A percentile compares a stretch with the other conserved stretches of the same genome.
Evolutionary conservation across 2,888 invertebrate genomes (phyloP).

Genomic region (Gnatocerus cornutus): DNA sequence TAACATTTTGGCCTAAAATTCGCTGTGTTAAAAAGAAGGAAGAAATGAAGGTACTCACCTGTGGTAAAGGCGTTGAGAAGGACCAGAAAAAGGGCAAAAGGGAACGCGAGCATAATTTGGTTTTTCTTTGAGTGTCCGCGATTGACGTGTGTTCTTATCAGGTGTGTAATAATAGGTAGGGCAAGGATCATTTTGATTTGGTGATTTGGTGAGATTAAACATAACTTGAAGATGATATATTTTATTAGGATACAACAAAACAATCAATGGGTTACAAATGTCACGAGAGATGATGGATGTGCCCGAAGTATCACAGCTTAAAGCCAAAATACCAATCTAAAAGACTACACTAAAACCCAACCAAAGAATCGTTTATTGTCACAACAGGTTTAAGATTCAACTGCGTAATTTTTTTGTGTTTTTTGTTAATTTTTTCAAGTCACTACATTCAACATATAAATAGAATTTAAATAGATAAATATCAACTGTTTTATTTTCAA

Average conservation of each 20-base stretch:
- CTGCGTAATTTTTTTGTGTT: slow-evolving; percentile 10
- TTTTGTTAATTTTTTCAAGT: slow-evolving; percentile 35
- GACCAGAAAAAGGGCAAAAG: no score
- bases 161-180: not conserved
- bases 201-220: no score
- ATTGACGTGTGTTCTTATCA: no score
- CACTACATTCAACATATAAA: slow-evolving; percentile 50
- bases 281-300: slow-evolving; percentile 52
- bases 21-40: not conserved
- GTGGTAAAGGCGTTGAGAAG: no score
- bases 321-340: slow-evolving; percentile 49
- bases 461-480: slow-evolving; percentile 48
- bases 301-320: slow-evolving; percentile 60
- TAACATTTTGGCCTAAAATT: not conserved
- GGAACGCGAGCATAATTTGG: no score
- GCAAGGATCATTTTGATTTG: no score
- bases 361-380: slow-evolving; percentile 46
- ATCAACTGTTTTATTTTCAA: slow-evolving; percentile 47
- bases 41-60: no score
- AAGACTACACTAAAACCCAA: slow-evolving; percentile 38
- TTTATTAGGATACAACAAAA: slow-evolving; percentile 44
- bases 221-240: slow-evolving; percentile 5
- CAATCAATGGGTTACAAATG: slow-evolving; percentile 38
- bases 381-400: slow-evolving; percentile 45
- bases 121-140: no score